phyloP scores from a whole-genome alignment of 2,797 vertebrate species.

The Thamnophis elegans region DNA sequence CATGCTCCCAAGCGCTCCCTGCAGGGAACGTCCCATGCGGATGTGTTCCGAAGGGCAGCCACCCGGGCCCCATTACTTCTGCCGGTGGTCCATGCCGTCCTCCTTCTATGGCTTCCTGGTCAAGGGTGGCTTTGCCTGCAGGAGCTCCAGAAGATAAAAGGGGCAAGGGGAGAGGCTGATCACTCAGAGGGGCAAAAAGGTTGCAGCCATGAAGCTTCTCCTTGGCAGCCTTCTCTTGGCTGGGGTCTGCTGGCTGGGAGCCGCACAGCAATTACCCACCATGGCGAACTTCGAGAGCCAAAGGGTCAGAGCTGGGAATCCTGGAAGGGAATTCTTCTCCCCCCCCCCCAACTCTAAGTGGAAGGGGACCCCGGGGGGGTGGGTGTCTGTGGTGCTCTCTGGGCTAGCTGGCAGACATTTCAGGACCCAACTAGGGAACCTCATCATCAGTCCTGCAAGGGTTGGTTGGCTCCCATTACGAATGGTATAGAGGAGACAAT shows the following conservation, averaged over 20 bases:
- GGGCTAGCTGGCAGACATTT: neutral
- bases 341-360: too few species aligned
- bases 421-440: neutral
- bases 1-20: neutral
- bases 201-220: neutral
- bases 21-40: neutral
- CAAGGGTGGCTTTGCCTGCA: neutral
- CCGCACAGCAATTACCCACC: rapidly evolving
- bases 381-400: neutral
- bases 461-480: neutral
- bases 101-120: neutral
- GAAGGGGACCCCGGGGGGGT: neutral
- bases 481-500: too few species aligned
- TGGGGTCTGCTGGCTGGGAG: neutral
- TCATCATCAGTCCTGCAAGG: neutral
- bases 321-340: too few species aligned
- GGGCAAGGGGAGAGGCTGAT: neutral
- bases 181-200: neutral
- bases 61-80: neutral
- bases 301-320: neutral
- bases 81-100: rapidly evolving
- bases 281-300: rapidly evolving
- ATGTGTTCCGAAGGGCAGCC: neutral
- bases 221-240: neutral
- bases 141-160: neutral